Evolutionary conservation across 2,113 vertebrate genomes (phyloP).

Genomic region (Rhinolophus ferrumequinum): DNA sequence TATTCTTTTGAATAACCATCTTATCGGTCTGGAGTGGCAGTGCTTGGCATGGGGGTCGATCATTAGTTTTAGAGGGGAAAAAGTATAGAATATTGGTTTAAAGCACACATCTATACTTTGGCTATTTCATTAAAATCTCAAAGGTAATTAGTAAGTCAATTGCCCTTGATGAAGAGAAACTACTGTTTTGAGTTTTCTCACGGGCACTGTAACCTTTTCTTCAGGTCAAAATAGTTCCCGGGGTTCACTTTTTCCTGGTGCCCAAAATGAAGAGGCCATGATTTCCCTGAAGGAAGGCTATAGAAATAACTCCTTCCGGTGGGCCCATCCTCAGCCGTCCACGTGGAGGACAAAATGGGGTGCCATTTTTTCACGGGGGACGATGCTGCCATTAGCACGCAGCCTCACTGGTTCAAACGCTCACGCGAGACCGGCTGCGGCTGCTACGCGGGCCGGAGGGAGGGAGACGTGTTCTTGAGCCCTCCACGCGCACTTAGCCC

Average conservation of each 20-base stretch:
- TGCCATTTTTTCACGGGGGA: not conserved
- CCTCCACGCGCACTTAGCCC: slow-evolving; percentile 21
- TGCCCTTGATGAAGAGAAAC: not conserved
- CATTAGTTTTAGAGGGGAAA: not conserved
- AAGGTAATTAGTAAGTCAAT: not conserved
- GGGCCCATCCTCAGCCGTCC: not conserved
- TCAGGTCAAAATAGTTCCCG: not conserved
- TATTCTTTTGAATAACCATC: not conserved
- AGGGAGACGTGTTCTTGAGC: not conserved
- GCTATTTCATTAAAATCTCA: not conserved
- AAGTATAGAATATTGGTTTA: not conserved
- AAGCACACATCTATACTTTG: not conserved
- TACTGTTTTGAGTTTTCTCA: not conserved
- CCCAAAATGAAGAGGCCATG: not conserved
- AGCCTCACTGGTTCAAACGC: not conserved
- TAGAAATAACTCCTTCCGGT: not conserved
- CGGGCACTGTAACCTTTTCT: not conserved
- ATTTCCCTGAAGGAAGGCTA: not conserved
- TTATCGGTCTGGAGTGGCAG: not conserved
- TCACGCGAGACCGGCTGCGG: not conserved
- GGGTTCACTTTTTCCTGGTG: not conserved
- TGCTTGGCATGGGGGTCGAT: not conserved
- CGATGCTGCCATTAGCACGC: not conserved
- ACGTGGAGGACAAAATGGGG: not conserved
- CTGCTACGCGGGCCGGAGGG: not conserved